Conservation (phyloP, 2,797 vertebrate genomes). For the Rousettus madagascariensis region DNA sequence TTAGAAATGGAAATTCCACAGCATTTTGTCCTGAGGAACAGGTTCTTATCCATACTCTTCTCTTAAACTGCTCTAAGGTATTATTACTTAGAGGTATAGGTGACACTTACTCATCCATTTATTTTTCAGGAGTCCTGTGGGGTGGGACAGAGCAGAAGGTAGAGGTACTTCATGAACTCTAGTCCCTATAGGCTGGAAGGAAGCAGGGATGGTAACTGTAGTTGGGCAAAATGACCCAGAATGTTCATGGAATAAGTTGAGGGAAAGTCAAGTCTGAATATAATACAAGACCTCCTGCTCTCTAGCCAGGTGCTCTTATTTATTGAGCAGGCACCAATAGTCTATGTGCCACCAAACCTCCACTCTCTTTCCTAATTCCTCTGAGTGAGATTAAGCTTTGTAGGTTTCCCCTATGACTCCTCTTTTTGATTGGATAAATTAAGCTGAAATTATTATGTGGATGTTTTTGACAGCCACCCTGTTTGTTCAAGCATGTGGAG, state of each 20-base stretch:
- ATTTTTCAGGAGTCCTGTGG: conserved; percentile 12
- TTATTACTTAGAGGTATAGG: background rate
- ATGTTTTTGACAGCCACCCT: background rate
- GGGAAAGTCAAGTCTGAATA: background rate
- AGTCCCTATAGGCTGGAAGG: background rate
- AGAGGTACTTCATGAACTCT: background rate
- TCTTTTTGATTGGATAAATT: conserved; percentile 53
- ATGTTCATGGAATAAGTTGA: conserved; percentile 30
- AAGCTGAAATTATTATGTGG: background rate
- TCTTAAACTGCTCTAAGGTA: background rate
- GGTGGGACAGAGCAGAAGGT: background rate
- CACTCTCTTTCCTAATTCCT: background rate
- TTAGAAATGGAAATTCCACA: conserved; percentile 45
- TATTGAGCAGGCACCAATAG: background rate
- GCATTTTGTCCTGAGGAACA: conserved; percentile 18
- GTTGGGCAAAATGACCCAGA: background rate
- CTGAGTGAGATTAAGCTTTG: conserved; percentile 31
- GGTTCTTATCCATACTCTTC: background rate
- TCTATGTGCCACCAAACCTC: background rate
- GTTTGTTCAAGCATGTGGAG: conserved; percentile 14
- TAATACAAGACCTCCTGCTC: background rate
- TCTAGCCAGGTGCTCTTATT: background rate
- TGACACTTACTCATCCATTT: background rate
- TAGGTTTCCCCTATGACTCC: background rate
- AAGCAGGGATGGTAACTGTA: background rate